Evolutionary conservation across 2,113 vertebrate genomes (phyloP).

Genomic region (Chloropsis hardwickii): DNA sequence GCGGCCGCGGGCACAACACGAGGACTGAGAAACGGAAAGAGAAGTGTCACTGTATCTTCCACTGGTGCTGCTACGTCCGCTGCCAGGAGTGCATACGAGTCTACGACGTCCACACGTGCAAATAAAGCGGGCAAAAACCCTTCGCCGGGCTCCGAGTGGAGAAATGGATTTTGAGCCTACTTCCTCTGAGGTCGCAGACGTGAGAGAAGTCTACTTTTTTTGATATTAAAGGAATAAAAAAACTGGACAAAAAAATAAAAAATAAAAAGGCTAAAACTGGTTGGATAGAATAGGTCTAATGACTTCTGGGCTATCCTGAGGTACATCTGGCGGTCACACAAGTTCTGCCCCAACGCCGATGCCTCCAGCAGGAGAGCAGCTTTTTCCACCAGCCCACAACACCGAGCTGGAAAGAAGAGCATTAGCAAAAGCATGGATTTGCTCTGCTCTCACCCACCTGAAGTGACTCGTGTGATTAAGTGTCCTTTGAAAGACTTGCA

Average conservation of each 20-base stretch:
- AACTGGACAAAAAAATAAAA: background rate
- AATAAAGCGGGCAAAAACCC: constrained; percentile 53
- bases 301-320: constrained; percentile 32
- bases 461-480: constrained; percentile 43
- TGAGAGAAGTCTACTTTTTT: constrained; percentile 46
- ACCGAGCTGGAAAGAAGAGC: constrained; percentile 1
- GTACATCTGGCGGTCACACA: constrained; percentile 23
- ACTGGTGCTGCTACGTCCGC: constrained; percentile 85
- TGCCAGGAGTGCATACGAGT: constrained; percentile 82
- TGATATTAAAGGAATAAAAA: constrained; percentile 41
- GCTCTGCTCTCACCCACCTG: background rate
- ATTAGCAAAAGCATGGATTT: background rate
- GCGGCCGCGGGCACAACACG: constrained; percentile 80
- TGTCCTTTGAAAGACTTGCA: constrained; percentile 56
- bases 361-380: background rate
- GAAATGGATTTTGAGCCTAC: constrained; percentile 32
- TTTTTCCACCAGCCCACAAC: background rate
- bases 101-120: constrained; percentile 83
- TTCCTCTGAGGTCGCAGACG: constrained; percentile 43
- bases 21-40: constrained; percentile 79
- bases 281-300: constrained; percentile 63
- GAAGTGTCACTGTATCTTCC: constrained; percentile 83
- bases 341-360: background rate
- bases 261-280: constrained; percentile 37
- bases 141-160: background rate